A percentile compares a stretch with the other conserved stretches of the same genome.
Conservation (phyloP, 1,140 invertebrate species). For the Steinernema feltiae region DNA sequence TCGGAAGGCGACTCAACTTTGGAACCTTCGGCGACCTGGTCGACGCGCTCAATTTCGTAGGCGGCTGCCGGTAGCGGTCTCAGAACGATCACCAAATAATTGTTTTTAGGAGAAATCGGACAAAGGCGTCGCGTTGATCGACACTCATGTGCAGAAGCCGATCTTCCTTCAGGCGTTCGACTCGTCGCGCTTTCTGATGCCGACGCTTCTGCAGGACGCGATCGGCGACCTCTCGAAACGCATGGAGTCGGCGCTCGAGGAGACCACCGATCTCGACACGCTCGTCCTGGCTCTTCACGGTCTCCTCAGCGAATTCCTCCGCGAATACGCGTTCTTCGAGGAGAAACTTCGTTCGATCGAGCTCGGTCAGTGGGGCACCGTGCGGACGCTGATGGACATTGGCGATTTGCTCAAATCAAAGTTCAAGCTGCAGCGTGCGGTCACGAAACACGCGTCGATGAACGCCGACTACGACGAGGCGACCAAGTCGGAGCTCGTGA, state of each 20-base stretch:
- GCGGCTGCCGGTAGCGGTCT: neutral
- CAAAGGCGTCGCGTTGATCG: neutral
- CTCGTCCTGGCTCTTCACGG: neutral
- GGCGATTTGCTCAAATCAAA: neutral
- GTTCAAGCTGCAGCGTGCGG: neutral
- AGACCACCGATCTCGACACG: neutral
- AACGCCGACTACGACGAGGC: neutral
- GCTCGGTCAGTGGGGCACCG: neutral
- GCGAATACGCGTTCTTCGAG: neutral
- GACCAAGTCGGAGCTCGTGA: neutral
- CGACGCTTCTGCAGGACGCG: neutral
- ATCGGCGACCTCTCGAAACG: neutral
- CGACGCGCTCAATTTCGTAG: neutral
- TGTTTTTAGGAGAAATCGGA: neutral
- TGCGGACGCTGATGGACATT: neutral
- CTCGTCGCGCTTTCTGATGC: constrained; percentile 7
- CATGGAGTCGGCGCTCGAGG: neutral
- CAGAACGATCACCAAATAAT: neutral
- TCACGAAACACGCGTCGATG: neutral
- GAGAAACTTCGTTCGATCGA: neutral
- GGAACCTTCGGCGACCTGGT: neutral
- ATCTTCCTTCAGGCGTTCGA: constrained; percentile 8
- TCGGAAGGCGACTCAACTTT: neutral
- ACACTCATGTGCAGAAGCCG: neutral
- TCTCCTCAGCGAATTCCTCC: neutral